Percentiles rank a stretch among this genome's conserved stretches.
Conservation (phyloP, 1,140 invertebrate species). For the Coptotermes formosanus region DNA sequence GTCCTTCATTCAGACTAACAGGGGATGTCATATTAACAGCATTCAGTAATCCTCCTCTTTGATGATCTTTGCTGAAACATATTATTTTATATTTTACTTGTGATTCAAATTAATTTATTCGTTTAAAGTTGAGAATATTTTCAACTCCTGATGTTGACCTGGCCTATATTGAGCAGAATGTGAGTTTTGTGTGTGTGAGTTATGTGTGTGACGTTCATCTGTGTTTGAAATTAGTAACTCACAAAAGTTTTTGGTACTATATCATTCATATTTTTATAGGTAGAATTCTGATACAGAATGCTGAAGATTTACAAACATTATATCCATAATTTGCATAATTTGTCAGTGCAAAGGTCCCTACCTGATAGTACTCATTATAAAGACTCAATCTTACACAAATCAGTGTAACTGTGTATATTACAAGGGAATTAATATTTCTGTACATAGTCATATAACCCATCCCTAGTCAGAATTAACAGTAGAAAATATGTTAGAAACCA, state of each 20-base stretch:
- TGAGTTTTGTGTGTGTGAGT: neutral
- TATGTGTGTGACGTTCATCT: neutral
- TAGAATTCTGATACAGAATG: neutral
- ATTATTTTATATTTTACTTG: too few species aligned
- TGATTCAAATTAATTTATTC: neutral
- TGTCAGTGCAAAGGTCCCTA: neutral
- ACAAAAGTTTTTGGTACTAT: neutral
- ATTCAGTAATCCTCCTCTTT: neutral
- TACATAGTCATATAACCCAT: neutral
- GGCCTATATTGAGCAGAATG: neutral
- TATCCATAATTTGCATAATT: neutral
- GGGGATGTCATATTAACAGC: neutral
- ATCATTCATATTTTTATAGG: constrained; percentile 11
- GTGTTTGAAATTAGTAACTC: neutral
- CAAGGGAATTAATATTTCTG: neutral
- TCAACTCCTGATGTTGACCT: neutral
- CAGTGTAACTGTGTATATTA: neutral
- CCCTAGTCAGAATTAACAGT: neutral
- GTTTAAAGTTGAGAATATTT: neutral
- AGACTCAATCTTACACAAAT: neutral
- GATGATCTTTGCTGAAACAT: too few species aligned
- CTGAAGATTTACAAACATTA: neutral
- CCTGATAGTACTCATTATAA: neutral
- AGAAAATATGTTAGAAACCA: neutral
- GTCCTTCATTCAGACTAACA: neutral